Percentiles rank a stretch among this genome's conserved stretches.
phyloP scores from a whole-genome alignment of 37 sponge, comb jelly and placozoan genomes.

The Aplysina aerophoba region DNA sequence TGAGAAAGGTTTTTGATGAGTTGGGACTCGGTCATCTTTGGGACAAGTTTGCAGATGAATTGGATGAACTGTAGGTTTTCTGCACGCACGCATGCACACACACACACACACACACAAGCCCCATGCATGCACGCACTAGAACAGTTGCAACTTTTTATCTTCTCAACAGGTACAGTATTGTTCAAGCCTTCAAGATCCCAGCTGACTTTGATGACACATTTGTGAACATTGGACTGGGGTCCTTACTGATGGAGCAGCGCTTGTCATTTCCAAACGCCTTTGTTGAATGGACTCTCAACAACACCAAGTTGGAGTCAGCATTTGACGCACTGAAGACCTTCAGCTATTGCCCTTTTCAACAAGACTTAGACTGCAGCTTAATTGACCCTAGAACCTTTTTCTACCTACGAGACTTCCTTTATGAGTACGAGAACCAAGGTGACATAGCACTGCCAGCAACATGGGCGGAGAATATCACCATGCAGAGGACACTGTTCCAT shows the following conservation, averaged over 20 bases:
- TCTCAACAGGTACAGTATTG: neutral
- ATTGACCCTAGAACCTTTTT: constrained; percentile 57
- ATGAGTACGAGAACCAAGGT: neutral
- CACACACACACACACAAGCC: too few species aligned
- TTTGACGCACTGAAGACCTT: constrained; percentile 40
- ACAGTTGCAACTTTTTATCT: too few species aligned
- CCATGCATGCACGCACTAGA: too few species aligned
- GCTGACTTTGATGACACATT: constrained; percentile 69
- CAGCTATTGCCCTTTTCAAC: constrained; percentile 46
- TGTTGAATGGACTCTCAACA: constrained; percentile 30
- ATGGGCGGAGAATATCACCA: constrained; percentile 53
- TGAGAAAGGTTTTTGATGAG: constrained; percentile 14
- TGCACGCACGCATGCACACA: too few species aligned
- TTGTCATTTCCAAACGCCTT: constrained; percentile 3
- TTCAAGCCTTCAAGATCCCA: constrained; percentile 47
- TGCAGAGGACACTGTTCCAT: neutral
- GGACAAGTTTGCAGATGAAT: constrained; percentile 5
- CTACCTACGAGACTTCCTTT: constrained; percentile 51
- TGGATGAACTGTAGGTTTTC: neutral
- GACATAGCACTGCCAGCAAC: constrained; percentile 11
- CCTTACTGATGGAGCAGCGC: constrained; percentile 30
- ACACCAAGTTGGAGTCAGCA: constrained; percentile 28
- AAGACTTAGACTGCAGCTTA: neutral
- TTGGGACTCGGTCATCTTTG: constrained; percentile 31
- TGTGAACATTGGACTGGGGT: constrained; percentile 59